phyloP scores from a whole-genome alignment of 2,797 vertebrate species.

The Hypotaenidia philippensis region DNA sequence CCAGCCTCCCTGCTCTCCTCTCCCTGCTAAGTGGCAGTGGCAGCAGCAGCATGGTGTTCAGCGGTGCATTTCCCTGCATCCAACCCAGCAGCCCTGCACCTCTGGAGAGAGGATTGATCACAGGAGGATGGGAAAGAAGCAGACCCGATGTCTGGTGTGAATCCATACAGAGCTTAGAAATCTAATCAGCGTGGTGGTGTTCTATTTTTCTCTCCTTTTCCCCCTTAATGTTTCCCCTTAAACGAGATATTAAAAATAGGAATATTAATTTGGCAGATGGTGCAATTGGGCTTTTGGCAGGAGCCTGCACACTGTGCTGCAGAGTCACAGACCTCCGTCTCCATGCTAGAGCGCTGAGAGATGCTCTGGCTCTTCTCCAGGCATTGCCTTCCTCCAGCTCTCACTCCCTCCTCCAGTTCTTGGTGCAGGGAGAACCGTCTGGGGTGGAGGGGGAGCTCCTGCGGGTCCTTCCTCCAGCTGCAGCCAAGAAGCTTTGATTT shows the following conservation, averaged over 20 bases:
- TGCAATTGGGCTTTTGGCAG: constrained; percentile 74
- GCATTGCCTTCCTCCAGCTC: constrained; percentile 34
- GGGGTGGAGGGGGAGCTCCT: not conserved
- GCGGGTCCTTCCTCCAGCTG: not conserved
- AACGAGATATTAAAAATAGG: constrained; percentile 73
- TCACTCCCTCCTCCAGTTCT: not conserved
- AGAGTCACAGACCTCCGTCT: constrained; percentile 48
- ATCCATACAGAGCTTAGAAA: constrained; percentile 25
- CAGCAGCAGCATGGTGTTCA: constrained; percentile 53
- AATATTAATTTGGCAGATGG: constrained; percentile 79
- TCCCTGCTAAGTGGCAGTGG: constrained; percentile 31
- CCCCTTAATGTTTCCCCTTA: constrained; percentile 22
- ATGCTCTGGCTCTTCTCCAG: constrained; percentile 69
- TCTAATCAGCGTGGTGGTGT: not conserved
- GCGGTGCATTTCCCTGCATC: not conserved
- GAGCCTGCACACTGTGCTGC: constrained; percentile 21
- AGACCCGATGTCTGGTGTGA: not conserved
- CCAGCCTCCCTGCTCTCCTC: not conserved
- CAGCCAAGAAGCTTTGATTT: constrained; percentile 25
- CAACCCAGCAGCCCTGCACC: constrained; percentile 11
- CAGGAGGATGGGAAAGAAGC: not conserved
- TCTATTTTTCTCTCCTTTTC: constrained; percentile 21
- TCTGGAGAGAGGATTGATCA: constrained; percentile 36
- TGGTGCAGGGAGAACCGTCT: not conserved
- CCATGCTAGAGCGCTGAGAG: constrained; percentile 6